Conservation (phyloP, 2,888 invertebrate species). For the Alentia gelatinosa region DNA sequence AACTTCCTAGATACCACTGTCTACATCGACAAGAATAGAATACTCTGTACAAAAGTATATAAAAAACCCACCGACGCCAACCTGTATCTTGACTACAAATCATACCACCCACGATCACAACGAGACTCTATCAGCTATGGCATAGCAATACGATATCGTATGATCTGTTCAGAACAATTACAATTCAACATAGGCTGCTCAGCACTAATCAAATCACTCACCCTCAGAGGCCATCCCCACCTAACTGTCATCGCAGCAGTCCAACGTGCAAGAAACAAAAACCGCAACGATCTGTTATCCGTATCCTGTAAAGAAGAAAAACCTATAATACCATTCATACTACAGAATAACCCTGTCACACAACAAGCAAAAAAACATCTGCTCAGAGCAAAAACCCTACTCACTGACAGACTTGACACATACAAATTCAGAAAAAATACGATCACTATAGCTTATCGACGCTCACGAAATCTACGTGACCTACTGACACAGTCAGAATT, state of each 20-base stretch:
- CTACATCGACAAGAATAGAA: background rate
- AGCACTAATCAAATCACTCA: background rate
- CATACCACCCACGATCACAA: background rate
- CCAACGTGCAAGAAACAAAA: background rate
- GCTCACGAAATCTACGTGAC: background rate
- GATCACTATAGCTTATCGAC: background rate
- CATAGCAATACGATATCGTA: background rate
- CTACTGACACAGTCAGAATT: background rate
- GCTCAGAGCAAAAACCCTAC: background rate
- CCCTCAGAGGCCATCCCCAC: background rate
- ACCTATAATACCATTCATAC: background rate
- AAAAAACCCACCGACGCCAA: background rate
- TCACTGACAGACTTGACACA: background rate
- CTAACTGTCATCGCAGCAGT: background rate
- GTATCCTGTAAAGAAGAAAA: background rate
- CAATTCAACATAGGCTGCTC: background rate
- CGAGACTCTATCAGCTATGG: background rate
- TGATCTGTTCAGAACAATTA: background rate
- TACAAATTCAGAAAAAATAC: background rate
- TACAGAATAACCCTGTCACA: background rate
- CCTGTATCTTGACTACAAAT: background rate
- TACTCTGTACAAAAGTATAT: background rate
- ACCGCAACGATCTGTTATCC: background rate
- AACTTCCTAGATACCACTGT: constrained; percentile 7
- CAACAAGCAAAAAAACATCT: background rate